These are phyloP conservation scores for Rhinichthys klamathensis DNA, from an alignment of 2,113 vertebrate species.

Conservation along the genomic window DNA sequence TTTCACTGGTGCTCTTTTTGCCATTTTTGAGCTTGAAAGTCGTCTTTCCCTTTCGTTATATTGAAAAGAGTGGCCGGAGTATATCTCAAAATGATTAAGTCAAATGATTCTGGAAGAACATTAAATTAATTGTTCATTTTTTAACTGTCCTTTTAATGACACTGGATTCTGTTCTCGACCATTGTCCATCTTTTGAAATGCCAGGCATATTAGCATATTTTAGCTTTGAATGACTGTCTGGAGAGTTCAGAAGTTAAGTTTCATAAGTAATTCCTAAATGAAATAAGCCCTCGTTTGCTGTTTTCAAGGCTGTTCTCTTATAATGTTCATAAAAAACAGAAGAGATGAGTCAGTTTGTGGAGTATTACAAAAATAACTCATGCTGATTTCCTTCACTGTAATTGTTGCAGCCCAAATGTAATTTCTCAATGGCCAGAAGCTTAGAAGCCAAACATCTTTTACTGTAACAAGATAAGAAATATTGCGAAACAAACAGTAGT, in stretches of 20 bases:
- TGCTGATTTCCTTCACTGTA: slow-evolving; percentile 10
- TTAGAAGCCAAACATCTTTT: slow-evolving; percentile 14
- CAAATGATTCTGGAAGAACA: not conserved
- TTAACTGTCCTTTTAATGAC: not conserved
- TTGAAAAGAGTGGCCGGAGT: not conserved
- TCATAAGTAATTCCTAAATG: not conserved
- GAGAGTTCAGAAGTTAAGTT: not conserved
- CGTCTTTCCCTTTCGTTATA: not conserved
- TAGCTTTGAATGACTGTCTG: not conserved
- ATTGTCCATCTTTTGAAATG: not conserved
- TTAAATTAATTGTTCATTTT: not conserved
- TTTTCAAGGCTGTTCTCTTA: not conserved
- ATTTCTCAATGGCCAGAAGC: slow-evolving; percentile 20
- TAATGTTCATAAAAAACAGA: not conserved
- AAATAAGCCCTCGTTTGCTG: not conserved
- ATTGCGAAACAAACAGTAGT: slow-evolving; percentile 23
- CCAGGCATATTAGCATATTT: not conserved
- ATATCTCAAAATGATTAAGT: not conserved
- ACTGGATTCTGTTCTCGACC: not conserved
- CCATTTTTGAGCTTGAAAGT: not conserved
- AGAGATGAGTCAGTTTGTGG: slow-evolving; percentile 18
- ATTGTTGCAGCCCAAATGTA: slow-evolving; percentile 2
- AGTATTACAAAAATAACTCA: not conserved
- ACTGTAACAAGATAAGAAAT: slow-evolving; percentile 27
- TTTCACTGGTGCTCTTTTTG: not conserved